These are phyloP conservation scores for Phortica okadai DNA, from an alignment of 2,888 invertebrate genomes.

Conservation along the genomic window DNA sequence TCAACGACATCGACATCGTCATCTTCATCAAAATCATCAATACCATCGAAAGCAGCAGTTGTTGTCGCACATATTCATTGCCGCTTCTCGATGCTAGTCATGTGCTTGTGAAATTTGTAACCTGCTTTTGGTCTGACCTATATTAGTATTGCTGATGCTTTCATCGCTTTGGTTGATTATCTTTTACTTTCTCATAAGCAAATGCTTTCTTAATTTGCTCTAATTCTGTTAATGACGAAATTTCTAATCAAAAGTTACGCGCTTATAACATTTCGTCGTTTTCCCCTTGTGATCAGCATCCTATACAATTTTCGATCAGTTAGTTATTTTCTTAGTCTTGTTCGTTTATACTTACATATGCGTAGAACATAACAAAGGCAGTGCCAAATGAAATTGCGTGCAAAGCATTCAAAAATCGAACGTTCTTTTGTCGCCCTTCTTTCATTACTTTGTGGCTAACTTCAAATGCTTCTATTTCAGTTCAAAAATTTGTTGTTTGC, in stretches of 20 bases:
- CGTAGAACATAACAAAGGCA: not conserved
- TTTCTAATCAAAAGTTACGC: conserved; percentile 8
- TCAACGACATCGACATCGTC: conserved; percentile 13
- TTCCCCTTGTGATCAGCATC: too few relatives aligned
- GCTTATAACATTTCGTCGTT: not conserved
- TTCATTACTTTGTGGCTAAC: not conserved
- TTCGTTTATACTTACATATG: too few relatives aligned
- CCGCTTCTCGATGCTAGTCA: conserved; percentile 66
- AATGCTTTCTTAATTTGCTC: not conserved
- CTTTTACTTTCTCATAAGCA: not conserved
- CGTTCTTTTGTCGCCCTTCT: not conserved
- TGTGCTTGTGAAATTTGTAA: conserved; percentile 47
- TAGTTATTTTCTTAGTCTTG: too few relatives aligned
- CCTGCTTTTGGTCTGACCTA: conserved; percentile 30
- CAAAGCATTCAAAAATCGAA: not conserved
- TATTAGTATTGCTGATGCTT: not conserved
- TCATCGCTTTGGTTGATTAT: not conserved
- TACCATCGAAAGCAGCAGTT: conserved; percentile 53
- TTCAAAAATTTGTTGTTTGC: not conserved
- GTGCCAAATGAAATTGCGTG: not conserved
- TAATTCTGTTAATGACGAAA: conserved; percentile 10
- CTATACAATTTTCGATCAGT: too few relatives aligned
- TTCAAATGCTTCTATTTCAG: not conserved
- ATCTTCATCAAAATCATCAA: conserved; percentile 36
- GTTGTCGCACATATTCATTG: conserved; percentile 30